These are phyloP conservation scores for Menura novaehollandiae DNA, from an alignment of 2,113 vertebrate genomes.

Conservation along the genomic window DNA sequence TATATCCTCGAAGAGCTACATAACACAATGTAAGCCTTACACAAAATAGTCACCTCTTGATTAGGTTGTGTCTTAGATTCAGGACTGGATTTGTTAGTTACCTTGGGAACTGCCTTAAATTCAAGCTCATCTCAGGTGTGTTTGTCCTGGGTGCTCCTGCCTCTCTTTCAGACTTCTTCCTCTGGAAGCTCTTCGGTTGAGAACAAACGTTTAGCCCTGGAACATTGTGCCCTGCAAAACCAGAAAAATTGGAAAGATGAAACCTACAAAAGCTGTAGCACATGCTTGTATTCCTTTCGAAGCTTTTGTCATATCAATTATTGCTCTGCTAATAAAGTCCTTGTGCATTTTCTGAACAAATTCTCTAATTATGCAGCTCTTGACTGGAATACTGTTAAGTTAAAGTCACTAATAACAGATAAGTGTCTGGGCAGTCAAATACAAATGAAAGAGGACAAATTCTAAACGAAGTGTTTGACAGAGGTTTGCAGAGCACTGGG, in stretches of 20 bases:
- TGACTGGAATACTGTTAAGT: background rate
- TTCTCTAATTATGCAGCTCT: background rate
- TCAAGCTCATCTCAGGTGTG: background rate
- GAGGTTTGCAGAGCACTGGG: background rate
- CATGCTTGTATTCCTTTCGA: background rate
- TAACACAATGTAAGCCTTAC: background rate
- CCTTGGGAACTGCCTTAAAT: background rate
- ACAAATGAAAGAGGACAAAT: background rate
- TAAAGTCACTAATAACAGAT: background rate
- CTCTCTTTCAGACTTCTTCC: background rate
- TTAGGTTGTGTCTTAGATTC: background rate
- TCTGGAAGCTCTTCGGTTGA: background rate
- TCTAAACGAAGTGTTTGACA: background rate
- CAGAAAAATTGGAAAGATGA: background rate
- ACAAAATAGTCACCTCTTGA: background rate
- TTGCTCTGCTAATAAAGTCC: background rate
- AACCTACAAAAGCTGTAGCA: background rate
- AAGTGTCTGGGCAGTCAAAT: background rate
- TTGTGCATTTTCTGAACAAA: background rate
- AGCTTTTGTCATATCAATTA: background rate
- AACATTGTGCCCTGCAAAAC: background rate
- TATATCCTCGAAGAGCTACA: background rate
- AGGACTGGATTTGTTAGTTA: background rate
- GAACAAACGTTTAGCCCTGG: background rate
- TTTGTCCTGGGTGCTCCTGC: background rate